Percentiles rank a stretch among this genome's conserved stretches.
These are phyloP conservation scores for Pygathrix nemaeus DNA, from an alignment of 2,113 vertebrate genomes.

Conservation along the genomic window DNA sequence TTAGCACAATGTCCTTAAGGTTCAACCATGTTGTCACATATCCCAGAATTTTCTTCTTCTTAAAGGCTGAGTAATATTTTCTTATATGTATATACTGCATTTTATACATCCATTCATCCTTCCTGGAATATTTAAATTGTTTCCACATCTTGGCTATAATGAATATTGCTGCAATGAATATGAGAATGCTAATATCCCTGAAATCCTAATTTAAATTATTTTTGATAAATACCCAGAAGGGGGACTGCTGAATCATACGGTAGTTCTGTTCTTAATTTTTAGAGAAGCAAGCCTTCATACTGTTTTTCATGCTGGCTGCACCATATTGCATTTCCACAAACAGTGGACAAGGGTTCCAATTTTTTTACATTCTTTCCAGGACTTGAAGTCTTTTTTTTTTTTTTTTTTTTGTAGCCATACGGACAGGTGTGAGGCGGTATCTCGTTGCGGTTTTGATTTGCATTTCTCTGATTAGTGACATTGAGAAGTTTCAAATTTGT, in stretches of 20 bases:
- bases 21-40: no score
- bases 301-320: background rate
- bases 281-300: background rate
- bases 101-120: background rate
- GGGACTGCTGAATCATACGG: background rate
- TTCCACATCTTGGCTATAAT: background rate
- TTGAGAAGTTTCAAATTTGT: no score
- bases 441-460: no score
- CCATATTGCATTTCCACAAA: background rate
- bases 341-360: accelerated
- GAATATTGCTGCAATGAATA: no score
- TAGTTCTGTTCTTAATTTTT: background rate
- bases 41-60: background rate
- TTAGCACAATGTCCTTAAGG: no score
- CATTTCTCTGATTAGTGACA: no score
- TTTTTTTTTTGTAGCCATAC: no score
- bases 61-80: background rate
- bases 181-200: background rate
- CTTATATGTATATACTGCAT: background rate
- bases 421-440: no score
- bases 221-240: background rate
- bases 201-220: background rate
- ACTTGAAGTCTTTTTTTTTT: background rate
- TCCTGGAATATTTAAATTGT: background rate
- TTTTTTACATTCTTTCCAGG: background rate